phyloP scores from a whole-genome alignment of 2,113 vertebrate species.

The Vulpes vulpes region DNA sequence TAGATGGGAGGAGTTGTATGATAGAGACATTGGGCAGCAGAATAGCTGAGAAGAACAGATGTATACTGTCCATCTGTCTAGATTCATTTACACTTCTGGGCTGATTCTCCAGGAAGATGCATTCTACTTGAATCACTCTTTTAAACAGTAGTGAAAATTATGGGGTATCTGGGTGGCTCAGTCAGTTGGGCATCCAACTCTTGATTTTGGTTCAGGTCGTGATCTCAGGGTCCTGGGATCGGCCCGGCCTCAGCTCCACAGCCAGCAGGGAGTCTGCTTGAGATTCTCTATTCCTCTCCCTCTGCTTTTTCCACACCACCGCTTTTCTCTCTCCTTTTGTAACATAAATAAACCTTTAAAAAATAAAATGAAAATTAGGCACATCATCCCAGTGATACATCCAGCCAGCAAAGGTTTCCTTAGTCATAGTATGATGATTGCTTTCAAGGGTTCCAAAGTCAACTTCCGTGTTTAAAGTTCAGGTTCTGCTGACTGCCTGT shows the following conservation, averaged over 20 bases:
- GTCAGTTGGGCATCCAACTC: background rate
- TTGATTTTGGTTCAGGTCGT: background rate
- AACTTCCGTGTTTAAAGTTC: background rate
- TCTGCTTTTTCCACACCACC: background rate
- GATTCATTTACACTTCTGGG: background rate
- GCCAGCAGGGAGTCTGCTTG: background rate
- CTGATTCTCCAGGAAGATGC: background rate
- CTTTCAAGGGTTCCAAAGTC: background rate
- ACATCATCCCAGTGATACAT: background rate
- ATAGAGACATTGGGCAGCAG: background rate
- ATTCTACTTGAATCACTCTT: background rate
- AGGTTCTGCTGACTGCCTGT: background rate
- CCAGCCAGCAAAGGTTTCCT: background rate
- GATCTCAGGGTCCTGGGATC: background rate
- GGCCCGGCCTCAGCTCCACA: background rate
- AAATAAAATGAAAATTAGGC: background rate
- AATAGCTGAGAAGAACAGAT: background rate
- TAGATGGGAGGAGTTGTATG: background rate
- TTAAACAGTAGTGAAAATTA: background rate
- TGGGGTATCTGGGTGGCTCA: background rate
- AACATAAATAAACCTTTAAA: background rate
- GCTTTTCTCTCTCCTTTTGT: background rate
- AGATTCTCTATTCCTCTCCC: background rate
- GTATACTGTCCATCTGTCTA: background rate
- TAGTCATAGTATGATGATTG: background rate